Evolutionary conservation across 2,888 invertebrate species (phyloP).

Genomic region (Hypselothyrea guttata): DNA sequence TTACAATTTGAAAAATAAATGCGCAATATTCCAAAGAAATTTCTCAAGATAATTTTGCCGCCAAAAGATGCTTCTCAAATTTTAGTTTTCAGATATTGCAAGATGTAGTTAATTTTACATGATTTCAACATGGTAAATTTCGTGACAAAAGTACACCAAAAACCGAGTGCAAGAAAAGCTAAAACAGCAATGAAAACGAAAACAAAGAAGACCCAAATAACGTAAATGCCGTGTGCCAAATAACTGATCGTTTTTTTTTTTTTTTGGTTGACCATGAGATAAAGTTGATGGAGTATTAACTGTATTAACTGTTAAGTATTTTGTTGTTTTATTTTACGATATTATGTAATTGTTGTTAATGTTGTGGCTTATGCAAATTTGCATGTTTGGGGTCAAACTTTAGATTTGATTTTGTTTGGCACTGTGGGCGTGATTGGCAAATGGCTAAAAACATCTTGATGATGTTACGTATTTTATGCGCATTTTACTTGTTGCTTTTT

Average conservation of each 20-base stretch:
- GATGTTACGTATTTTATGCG: constrained; percentile 44
- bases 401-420: constrained; percentile 40
- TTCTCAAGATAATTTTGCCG: too few species aligned
- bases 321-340: constrained; percentile 25
- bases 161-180: background rate
- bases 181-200: background rate
- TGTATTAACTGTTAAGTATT: constrained; percentile 35
- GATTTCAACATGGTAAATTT: background rate
- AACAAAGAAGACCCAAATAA: constrained; percentile 50
- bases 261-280: constrained; percentile 11
- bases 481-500: constrained; percentile 15
- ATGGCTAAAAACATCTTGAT: constrained; percentile 27
- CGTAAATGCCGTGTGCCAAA: constrained; percentile 53
- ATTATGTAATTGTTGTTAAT: constrained; percentile 71
- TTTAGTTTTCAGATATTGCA: too few species aligned
- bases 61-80: too few species aligned
- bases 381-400: constrained; percentile 43
- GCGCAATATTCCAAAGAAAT: too few species aligned
- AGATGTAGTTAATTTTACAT: too few species aligned
- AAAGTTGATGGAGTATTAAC: constrained; percentile 23
- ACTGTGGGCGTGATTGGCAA: constrained; percentile 52
- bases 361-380: constrained; percentile 52
- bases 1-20: too few species aligned
- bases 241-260: constrained; percentile 11
- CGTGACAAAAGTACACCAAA: constrained; percentile 4